A percentile compares a stretch with the other conserved stretches of the same genome.
These are phyloP conservation scores for Helarctos malayanus DNA, from an alignment of 2,797 vertebrate species.

Conservation along the genomic window DNA sequence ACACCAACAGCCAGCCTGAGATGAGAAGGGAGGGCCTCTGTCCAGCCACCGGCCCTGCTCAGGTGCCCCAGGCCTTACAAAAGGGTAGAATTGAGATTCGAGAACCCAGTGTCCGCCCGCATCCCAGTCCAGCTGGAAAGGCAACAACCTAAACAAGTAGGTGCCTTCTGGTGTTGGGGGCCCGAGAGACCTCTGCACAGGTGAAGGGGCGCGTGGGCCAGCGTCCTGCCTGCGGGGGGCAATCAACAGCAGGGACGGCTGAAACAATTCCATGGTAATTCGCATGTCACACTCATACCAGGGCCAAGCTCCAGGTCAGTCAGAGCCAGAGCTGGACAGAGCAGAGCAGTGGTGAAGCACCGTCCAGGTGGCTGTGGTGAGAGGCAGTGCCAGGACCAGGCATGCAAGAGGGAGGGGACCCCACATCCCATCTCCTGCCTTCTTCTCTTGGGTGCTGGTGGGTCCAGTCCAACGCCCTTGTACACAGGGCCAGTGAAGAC, in stretches of 20 bases:
- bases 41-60: neutral
- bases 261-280: neutral
- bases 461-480: neutral
- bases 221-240: neutral
- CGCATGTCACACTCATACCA: neutral
- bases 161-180: neutral
- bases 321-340: neutral
- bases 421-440: fast-evolving
- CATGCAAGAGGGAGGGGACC: neutral
- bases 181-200: neutral
- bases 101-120: neutral
- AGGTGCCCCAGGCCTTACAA: too few relatives aligned
- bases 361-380: neutral
- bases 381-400: neutral
- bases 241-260: neutral
- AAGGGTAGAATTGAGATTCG: neutral
- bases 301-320: neutral
- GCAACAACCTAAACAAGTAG: too few relatives aligned
- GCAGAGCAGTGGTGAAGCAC: neutral
- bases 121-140: neutral
- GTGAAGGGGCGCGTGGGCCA: fast-evolving
- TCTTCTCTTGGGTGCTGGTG: neutral
- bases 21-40: neutral
- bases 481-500: too few relatives aligned
- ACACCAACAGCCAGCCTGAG: neutral